phyloP scores from a whole-genome alignment of 1,140 invertebrate species.

The Uloborus diversus region DNA sequence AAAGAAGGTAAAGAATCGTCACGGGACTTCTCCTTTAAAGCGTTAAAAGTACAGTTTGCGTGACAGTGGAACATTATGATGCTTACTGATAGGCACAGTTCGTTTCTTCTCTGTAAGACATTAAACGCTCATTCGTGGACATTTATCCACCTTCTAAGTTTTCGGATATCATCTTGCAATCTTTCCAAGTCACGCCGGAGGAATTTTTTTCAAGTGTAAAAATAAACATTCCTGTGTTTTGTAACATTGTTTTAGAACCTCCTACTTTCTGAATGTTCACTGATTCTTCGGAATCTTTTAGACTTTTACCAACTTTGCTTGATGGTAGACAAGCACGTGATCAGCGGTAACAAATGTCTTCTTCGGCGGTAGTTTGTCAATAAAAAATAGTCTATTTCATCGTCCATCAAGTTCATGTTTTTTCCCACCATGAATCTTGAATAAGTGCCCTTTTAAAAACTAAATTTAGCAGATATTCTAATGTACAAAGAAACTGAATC shows the following conservation, averaged over 20 bases:
- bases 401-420: background rate
- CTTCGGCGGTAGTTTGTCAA: too few species aligned
- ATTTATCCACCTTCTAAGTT: conserved; percentile 41
- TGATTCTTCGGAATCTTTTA: conserved; percentile 10
- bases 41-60: conserved; percentile 49
- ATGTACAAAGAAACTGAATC: too few species aligned
- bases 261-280: background rate
- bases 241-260: conserved; percentile 26
- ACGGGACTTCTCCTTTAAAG: conserved; percentile 31
- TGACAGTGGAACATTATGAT: conserved; percentile 45
- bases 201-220: conserved; percentile 3
- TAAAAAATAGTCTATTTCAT: too few species aligned
- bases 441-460: background rate
- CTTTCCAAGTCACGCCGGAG: conserved; percentile 36
- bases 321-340: conserved; percentile 39
- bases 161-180: conserved; percentile 11
- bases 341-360: too few species aligned
- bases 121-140: conserved; percentile 44
- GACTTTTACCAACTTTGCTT: conserved; percentile 45
- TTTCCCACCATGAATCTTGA: background rate
- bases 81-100: conserved; percentile 20
- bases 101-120: conserved; percentile 30
- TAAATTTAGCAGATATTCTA: background rate
- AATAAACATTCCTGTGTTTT: conserved; percentile 25
- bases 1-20: conserved; percentile 20